Evolutionary conservation across 2,888 invertebrate genomes (phyloP).

Genomic region (Diaphora mendica): DNA sequence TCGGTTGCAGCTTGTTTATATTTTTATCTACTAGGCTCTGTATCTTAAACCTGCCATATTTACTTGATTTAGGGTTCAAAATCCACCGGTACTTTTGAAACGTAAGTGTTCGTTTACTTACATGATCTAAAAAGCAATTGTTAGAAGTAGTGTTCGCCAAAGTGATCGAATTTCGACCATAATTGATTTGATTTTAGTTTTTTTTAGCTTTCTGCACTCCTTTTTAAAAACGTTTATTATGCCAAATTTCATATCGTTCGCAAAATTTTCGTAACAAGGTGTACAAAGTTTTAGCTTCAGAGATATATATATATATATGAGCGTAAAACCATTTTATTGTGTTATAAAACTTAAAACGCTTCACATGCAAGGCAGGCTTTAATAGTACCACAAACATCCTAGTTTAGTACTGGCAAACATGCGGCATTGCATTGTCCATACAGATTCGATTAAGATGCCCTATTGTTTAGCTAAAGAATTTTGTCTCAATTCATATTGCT

Average conservation of each 20-base stretch:
- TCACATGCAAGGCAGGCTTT: neutral
- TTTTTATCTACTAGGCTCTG: neutral
- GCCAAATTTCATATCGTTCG: too few relatives aligned
- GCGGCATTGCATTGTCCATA: neutral
- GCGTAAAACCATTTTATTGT: neutral
- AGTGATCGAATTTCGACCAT: too few relatives aligned
- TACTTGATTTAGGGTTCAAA: neutral
- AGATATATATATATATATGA: too few relatives aligned
- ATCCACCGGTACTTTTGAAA: neutral
- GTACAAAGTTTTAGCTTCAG: too few relatives aligned
- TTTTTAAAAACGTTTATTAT: too few relatives aligned
- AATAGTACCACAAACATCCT: neutral
- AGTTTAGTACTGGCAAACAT: neutral
- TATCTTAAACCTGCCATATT: neutral
- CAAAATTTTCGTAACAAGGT: too few relatives aligned
- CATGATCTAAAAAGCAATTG: neutral
- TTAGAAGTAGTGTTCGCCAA: too few relatives aligned
- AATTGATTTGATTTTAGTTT: too few relatives aligned
- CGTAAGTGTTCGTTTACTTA: neutral
- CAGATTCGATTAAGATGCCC: neutral
- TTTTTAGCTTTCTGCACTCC: too few relatives aligned
- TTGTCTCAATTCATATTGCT: neutral
- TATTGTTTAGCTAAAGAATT: neutral
- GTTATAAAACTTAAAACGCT: neutral
- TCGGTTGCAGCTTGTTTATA: conserved; percentile 18